phyloP scores from a whole-genome alignment of 2,797 vertebrate genomes.

The Myotis findleyi region DNA sequence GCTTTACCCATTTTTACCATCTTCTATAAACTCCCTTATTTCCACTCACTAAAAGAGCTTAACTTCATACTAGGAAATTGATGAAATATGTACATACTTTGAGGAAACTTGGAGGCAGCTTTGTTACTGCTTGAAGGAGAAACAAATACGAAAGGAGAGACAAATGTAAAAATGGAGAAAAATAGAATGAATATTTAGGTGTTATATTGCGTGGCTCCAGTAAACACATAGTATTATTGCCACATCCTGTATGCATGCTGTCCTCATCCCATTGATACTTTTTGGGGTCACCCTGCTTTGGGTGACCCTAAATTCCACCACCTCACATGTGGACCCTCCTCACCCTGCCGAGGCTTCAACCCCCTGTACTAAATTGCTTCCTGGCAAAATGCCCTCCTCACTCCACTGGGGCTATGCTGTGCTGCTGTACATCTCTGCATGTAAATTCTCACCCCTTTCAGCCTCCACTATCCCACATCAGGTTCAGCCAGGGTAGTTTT shows the following conservation, averaged over 20 bases:
- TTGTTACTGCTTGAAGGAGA: neutral
- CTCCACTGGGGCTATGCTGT: neutral
- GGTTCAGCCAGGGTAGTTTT: neutral
- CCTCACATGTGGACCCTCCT: neutral
- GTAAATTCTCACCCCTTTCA: neutral
- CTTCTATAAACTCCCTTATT: neutral
- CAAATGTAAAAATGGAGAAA: neutral
- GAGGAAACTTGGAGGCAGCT: neutral
- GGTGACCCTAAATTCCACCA: neutral
- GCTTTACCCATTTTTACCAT: neutral
- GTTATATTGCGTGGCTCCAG: neutral
- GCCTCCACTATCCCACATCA: neutral
- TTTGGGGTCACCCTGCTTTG: neutral
- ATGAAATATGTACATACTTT: neutral
- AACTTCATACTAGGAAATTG: neutral
- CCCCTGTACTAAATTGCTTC: neutral
- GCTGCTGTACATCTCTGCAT: rapidly evolving
- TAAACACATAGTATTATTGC: neutral
- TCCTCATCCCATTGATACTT: rapidly evolving
- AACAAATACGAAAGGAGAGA: neutral
- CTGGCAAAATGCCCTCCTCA: neutral
- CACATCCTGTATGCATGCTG: rapidly evolving
- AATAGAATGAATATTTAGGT: neutral
- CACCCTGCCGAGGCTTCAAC: rapidly evolving
- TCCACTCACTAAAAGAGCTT: neutral